These are phyloP conservation scores for Eulemur coronatus DNA, from an alignment of 2,797 vertebrate genomes.

Conservation along the genomic window DNA sequence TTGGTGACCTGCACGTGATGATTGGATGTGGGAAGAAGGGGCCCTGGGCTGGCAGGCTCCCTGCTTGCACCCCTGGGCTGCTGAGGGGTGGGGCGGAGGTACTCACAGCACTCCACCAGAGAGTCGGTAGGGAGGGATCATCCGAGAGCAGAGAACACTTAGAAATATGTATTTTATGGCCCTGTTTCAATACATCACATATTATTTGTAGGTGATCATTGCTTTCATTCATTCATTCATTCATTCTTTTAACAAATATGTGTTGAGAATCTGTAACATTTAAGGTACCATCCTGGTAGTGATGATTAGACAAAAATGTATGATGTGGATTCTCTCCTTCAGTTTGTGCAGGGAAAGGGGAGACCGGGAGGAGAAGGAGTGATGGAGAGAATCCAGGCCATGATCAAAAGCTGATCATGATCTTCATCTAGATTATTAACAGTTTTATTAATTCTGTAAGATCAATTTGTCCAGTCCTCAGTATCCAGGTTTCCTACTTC, in stretches of 20 bases:
- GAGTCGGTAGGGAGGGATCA: background rate
- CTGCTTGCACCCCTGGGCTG: background rate
- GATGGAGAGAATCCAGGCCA: accelerated
- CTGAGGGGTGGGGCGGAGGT: background rate
- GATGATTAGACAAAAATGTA: background rate
- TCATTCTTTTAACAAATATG: background rate
- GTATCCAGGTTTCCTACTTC: background rate
- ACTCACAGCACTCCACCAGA: accelerated
- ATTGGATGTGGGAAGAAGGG: background rate
- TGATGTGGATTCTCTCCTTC: background rate
- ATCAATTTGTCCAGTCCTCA: background rate
- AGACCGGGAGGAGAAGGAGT: accelerated
- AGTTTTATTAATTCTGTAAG: background rate
- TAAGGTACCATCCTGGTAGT: background rate
- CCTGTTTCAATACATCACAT: background rate
- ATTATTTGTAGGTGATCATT: background rate
- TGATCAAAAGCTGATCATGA: background rate
- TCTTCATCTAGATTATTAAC: background rate
- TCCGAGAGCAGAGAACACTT: background rate
- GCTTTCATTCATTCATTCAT: background rate
- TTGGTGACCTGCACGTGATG: background rate
- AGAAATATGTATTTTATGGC: background rate
- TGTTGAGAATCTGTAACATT: background rate
- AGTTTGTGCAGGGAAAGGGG: background rate
- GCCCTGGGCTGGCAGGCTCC: background rate